Base-by-base conservation (phyloP, 2,888 invertebrate species). In the Smittia sp. region DNA sequence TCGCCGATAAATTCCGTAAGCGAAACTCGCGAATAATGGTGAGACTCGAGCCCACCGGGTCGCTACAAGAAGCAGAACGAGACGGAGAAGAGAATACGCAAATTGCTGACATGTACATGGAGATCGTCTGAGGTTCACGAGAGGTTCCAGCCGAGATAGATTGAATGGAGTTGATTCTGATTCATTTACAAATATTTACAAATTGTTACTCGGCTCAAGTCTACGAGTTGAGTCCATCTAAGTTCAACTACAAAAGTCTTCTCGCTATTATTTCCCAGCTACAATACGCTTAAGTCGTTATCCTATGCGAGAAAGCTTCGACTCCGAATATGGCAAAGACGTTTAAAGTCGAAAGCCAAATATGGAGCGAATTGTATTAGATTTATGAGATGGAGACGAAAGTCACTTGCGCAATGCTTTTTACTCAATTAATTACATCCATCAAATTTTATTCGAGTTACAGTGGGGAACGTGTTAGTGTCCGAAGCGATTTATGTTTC, bases 101-200 rank as follows among this genome's bases (percentile, higher is more conserved):
- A 46, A n/a, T 46, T 46, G 6, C n/a, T 15, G 46, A 46, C 11
- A 46, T 15, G 46, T 11, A 7, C 39, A 46, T 15, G 9, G 15
- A 46, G 46, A 3, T 46, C 9, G 4, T 2, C 15, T 46, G 11
- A 46, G n/a, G 46, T 46, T 13, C 13, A 46, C 2, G 46, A 46
- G 15, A 46, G n/a, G n/a, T 46, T 13, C 46, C n/a, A 11, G 9
- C n/a, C 46, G 11, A 46, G 46, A n/a, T n/a, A 46, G n/a, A 32
- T 32, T 32, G 3, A 32, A 32, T 6, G 3, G 9, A 32, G n/a
- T 39, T 39, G 39, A 9, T 11, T 46, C n/a, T 46, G 11, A 15
- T 46, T 46, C n/a, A 46, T 46, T 13, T 46, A 46, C 46, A 46
- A 46, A 46, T 46, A 46, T 46, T 46, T 46, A 46, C 46, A 46